These are phyloP conservation scores for Oscheius sp. DNA, from an alignment of 1,140 invertebrate species.

Conservation along the genomic window DNA sequence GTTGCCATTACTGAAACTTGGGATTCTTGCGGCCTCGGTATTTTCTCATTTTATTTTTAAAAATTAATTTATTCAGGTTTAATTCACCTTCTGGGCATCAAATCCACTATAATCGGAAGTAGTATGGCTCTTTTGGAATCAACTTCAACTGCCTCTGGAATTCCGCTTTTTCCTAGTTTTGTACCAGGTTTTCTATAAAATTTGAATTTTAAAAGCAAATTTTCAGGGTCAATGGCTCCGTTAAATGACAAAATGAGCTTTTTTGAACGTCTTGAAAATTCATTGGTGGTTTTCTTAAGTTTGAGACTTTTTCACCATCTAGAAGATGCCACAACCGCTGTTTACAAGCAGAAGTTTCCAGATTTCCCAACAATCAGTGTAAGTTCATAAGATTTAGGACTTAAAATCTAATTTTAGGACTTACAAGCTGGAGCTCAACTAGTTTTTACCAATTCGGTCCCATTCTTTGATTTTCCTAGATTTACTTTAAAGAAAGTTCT, in stretches of 20 bases:
- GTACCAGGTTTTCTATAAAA: neutral
- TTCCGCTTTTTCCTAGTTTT: slow-evolving; percentile 14
- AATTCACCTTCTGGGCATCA: neutral
- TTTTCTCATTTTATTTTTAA: neutral
- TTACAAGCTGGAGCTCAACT: neutral
- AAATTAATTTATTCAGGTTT: neutral
- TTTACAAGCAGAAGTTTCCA: too few species aligned
- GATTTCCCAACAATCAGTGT: too few species aligned
- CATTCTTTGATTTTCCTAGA: slow-evolving; percentile 9
- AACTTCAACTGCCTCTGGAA: neutral
- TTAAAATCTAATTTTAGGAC: neutral
- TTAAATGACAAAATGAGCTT: neutral
- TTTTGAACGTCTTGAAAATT: neutral
- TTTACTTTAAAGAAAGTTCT: slow-evolving; percentile 9
- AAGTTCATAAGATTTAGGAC: too few species aligned
- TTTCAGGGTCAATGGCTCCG: neutral
- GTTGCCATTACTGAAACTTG: slow-evolving; percentile 13
- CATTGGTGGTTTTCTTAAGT: too few species aligned
- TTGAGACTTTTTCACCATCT: too few species aligned
- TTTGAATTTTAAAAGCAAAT: neutral
- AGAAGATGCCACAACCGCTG: too few species aligned
- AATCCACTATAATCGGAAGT: neutral
- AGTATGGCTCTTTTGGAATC: neutral
- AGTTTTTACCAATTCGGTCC: neutral
- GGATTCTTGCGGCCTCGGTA: neutral